phyloP scores from a whole-genome alignment of 1,140 invertebrate species.

The Phthorimaea operculella region DNA sequence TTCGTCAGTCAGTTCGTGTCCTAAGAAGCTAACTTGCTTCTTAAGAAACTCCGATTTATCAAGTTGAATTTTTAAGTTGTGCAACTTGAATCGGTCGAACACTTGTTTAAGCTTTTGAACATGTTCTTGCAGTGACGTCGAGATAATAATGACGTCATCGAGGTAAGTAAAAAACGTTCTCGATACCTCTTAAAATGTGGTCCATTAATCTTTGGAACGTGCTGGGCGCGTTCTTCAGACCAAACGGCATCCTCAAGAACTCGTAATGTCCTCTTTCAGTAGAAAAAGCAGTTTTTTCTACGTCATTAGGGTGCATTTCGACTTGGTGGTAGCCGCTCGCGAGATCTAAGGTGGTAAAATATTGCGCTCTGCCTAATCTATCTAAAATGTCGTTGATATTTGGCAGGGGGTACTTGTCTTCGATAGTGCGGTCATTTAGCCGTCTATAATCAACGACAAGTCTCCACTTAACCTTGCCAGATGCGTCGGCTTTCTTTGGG shows the following conservation, averaged over 20 bases:
- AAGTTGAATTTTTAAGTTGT: conserved; percentile 38
- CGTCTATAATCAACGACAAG: conserved; percentile 28
- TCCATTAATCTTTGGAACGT: conserved; percentile 6
- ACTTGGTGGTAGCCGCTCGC: conserved; percentile 60
- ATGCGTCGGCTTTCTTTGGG: conserved; percentile 9
- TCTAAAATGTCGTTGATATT: conserved; percentile 50
- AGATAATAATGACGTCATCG: conserved; percentile 21
- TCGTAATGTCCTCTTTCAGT: conserved; percentile 34
- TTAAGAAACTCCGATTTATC: conserved; percentile 32
- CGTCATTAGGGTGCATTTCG: conserved; percentile 29
- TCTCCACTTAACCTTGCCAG: conserved; percentile 4
- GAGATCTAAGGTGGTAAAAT: conserved; percentile 38
- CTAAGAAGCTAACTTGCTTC: conserved; percentile 8
- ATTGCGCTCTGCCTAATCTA: conserved; percentile 26
- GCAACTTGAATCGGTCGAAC: conserved; percentile 24
- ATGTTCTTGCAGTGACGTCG: conserved; percentile 24
- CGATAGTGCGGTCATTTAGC: conserved; percentile 36
- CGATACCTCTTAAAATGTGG: conserved; percentile 10
- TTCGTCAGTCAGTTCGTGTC: conserved; percentile 18
- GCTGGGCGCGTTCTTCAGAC: conserved; percentile 1
- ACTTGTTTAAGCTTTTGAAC: conserved; percentile 30
- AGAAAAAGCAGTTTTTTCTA: conserved; percentile 53
- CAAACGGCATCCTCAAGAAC: conserved; percentile 14
- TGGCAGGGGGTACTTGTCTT: conserved; percentile 64
- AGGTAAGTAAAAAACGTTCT: conserved; percentile 9